Evolutionary conservation across 2,888 invertebrate genomes (phyloP).

Genomic region (Blastobasis lacticolella): DNA sequence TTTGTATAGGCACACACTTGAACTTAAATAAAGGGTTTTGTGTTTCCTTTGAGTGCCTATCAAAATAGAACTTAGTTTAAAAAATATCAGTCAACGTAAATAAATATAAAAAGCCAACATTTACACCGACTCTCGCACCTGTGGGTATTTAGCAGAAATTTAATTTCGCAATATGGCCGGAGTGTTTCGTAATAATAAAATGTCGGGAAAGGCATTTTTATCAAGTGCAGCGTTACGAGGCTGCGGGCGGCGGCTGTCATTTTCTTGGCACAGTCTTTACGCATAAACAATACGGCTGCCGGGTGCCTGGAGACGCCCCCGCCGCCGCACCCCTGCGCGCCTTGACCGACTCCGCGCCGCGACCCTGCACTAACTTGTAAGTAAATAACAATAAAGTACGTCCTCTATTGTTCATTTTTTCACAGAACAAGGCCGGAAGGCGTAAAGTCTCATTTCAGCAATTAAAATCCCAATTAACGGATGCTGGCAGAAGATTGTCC

Average conservation of each 20-base stretch:
- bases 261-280: slow-evolving; percentile 12
- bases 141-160: slow-evolving; percentile 29
- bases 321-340: slow-evolving; percentile 11
- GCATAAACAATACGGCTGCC: not conserved
- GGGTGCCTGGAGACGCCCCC: too few relatives aligned
- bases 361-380: slow-evolving; percentile 36
- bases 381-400: slow-evolving; percentile 28
- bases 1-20: too few relatives aligned
- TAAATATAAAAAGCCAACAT: too few relatives aligned
- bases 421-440: slow-evolving; percentile 41
- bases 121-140: not conserved
- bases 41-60: too few relatives aligned
- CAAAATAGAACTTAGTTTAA: too few relatives aligned
- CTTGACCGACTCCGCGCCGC: slow-evolving; percentile 38
- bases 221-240: slow-evolving; percentile 27
- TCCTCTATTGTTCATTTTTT: slow-evolving; percentile 40
- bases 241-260: slow-evolving; percentile 10
- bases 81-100: too few relatives aligned
- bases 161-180: slow-evolving; percentile 34
- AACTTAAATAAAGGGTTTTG: too few relatives aligned
- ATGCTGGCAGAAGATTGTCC: slow-evolving; percentile 28
- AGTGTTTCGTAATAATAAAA: slow-evolving; percentile 34
- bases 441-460: slow-evolving; percentile 31
- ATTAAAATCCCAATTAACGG: slow-evolving; percentile 35
- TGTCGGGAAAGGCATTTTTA: slow-evolving; percentile 34